Evolutionary conservation across 1,140 invertebrate species (phyloP).

Genomic region (Neodiprion fabricii): DNA sequence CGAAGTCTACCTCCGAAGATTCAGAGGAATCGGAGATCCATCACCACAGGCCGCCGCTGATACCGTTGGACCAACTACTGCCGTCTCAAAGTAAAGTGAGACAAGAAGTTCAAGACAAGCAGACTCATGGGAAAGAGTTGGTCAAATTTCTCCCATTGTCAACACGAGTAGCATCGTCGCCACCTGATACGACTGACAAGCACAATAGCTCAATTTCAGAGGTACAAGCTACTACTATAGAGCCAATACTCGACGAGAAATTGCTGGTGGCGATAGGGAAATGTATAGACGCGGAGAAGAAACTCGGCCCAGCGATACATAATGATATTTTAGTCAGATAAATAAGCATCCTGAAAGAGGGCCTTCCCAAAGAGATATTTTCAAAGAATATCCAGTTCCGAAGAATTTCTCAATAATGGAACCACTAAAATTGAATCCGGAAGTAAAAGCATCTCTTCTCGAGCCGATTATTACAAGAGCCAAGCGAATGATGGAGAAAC

Average conservation of each 20-base stretch:
- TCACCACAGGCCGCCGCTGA: no score
- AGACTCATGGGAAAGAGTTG: no score
- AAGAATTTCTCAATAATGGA: conserved; percentile 24
- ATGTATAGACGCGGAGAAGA: background rate
- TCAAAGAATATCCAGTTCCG: conserved; percentile 25
- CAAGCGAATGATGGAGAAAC: conserved; percentile 19
- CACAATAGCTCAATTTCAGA: no score
- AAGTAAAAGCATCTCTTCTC: conserved; percentile 22
- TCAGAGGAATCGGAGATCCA: no score
- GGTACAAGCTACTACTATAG: no score
- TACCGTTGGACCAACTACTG: no score
- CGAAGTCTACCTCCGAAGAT: no score
- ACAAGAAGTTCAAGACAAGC: no score
- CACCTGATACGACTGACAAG: no score
- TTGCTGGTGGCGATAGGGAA: background rate
- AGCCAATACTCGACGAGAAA: background rate
- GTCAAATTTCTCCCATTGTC: no score
- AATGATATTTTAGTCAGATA: conserved; percentile 26
- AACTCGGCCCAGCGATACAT: conserved; percentile 5
- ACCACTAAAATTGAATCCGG: conserved; percentile 29
- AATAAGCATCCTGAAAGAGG: conserved; percentile 18
- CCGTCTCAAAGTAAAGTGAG: no score
- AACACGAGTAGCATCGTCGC: no score
- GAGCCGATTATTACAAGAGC: conserved; percentile 28
- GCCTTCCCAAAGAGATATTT: conserved; percentile 22